Evolutionary conservation across 2,113 vertebrate genomes (phyloP), one percentile per base, ranked within the genome.

Genomic region (Ginglymostoma cirratum): DNA sequence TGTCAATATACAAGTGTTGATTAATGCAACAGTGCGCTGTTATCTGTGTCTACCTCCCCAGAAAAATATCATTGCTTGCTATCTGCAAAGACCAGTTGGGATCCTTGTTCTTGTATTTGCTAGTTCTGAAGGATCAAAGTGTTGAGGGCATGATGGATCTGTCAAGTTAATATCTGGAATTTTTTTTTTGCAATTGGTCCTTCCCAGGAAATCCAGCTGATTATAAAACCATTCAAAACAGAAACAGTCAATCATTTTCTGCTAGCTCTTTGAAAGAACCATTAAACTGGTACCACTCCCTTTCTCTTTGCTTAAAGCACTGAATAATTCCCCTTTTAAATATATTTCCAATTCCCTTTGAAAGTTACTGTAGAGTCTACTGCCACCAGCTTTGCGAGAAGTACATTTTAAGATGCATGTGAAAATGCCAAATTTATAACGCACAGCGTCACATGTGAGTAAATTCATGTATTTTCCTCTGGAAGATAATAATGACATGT

Each of bases 1-100:
- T 93, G 89, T 67, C 61, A 93, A 93, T n/a, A 2, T 66, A 93
- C 89, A 93, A 93, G 89, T 67, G 61, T 23, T 93, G 21, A 61
- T 93, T 93, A 93, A 93, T 67, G 55, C 17, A 38, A 5, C 87
- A 90, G 34, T 30, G 27, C 15, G 61, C 87, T 34, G 30, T 52
- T 90, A 34, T 55, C 52, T 65, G 24, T 61, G 52, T 65, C 52
- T 65, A 90, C 19, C n/a, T 90, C 52, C 86, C 87, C 52, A 61
- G 27, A 55, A 30, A 34, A 90, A n/a, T 90, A 27, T 12, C 87
- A 65, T 61, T 65, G 52, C 6, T 55, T 90, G 52, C 52, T n/a
- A 3, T 55, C 14, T 61, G 14, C 12, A 34, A 24, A 90, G 87
- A 65, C 24, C 10, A 87, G 34, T 30, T 38, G 80, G n/a, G 15